Evolutionary conservation across 2,888 invertebrate genomes (phyloP), one percentile per base, ranked within the genome.

Genomic region (Apoda limacodes): DNA sequence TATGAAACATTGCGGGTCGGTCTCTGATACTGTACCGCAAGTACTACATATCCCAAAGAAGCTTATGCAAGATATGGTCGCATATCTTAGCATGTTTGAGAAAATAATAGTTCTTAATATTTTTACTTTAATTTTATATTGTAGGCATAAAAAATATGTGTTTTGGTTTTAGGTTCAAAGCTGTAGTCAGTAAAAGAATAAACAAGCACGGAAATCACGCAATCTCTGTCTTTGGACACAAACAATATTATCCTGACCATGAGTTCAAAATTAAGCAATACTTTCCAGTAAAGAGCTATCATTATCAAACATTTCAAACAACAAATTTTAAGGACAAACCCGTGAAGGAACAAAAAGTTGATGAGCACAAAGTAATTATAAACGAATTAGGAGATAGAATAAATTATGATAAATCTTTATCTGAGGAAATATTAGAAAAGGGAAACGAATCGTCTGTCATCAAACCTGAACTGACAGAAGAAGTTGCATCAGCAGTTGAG

Each of bases 181-280:
- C 84, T 4, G 60, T 84, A 10, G 84, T 84, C 4, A 83, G 81
- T 46, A 83, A 82, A 45, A 61, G 58, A 9, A 42, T 70, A 1
- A 61, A 68, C 33, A 75, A 68, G 34, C 78, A 80, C 30, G 72
- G 74, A 10, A 60, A 65, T 25, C 50, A 72, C 30, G 76, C 78
- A 2, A 60, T 52, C 33, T 80, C 80, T 2, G 41, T 56, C 4
- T 56, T 62, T 28, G 74, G 57, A 3, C 70, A 72, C 1, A 63
- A 68, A 32, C 61, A 68, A 32, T 78, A 68, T 35, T 53, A 57
- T 25, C 74, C 72, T 3, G 67, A 67, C 5, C 57, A 65, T 12
- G 69, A 66, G 3, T 44, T 78, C 15, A 75, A 76, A 42, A 68
- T 75, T 9, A 70, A 75, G 35, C 70, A 70, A 32, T 76, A 58